These are phyloP conservation scores for Eleginops maclovinus DNA, from an alignment of 2,113 vertebrate species.

Conservation along the genomic window DNA sequence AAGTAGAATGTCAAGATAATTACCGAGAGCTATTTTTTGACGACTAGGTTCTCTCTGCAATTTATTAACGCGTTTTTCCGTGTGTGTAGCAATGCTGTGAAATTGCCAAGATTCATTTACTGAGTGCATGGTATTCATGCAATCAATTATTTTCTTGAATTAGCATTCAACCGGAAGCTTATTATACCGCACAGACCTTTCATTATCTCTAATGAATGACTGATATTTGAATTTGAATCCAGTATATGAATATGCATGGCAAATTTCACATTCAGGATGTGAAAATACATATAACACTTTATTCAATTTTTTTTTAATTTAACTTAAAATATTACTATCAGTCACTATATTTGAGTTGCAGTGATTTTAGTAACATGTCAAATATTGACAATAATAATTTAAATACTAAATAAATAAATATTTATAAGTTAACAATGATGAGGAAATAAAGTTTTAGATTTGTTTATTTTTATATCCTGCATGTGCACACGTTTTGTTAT, in stretches of 20 bases:
- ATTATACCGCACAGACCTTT: constrained; percentile 58
- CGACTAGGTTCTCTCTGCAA: constrained; percentile 16
- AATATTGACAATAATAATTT: background rate
- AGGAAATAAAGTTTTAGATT: background rate
- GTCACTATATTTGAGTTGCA: background rate
- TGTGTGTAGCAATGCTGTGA: constrained; percentile 17
- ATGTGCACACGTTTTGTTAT: background rate
- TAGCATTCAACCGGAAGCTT: constrained; percentile 51
- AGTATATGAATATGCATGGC: constrained; percentile 20
- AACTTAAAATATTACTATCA: background rate
- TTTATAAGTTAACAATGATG: background rate
- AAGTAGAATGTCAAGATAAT: constrained; percentile 59
- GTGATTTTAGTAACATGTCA: background rate
- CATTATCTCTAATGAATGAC: constrained; percentile 68
- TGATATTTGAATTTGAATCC: constrained; percentile 34
- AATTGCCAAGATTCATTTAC: constrained; percentile 42
- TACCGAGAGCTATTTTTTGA: constrained; percentile 42
- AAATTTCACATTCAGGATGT: constrained; percentile 23
- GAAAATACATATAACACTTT: background rate
- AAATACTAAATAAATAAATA: background rate
- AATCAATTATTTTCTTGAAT: constrained; percentile 57
- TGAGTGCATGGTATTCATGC: constrained; percentile 32
- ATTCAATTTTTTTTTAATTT: background rate
- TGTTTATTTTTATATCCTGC: background rate
- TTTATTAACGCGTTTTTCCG: constrained; percentile 50